These are phyloP conservation scores for Ptychobarbus kaznakovi DNA, from an alignment of 2,797 vertebrate species.

Conservation along the genomic window DNA sequence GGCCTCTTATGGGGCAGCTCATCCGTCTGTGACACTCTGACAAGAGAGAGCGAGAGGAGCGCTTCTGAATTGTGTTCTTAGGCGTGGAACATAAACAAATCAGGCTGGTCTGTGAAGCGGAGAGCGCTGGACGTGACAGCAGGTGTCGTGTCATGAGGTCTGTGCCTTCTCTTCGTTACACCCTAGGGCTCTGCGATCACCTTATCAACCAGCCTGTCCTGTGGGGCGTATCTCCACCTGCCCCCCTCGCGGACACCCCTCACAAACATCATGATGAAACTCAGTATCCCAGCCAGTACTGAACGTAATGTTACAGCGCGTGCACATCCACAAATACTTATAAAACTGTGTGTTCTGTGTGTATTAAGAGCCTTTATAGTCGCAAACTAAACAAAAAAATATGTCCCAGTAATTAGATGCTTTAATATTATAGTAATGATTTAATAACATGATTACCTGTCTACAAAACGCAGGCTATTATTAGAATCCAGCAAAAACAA, in stretches of 20 bases:
- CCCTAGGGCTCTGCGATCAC: conserved; percentile 12
- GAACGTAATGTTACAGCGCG: neutral
- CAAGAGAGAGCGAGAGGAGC: conserved; percentile 13
- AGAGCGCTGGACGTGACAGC: conserved; percentile 10
- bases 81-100: conserved; percentile 36
- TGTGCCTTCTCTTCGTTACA: conserved; percentile 31
- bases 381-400: neutral
- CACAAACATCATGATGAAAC: conserved; percentile 80
- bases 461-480: too few species aligned
- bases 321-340: neutral
- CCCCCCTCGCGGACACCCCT: conserved; percentile 1
- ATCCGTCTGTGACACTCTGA: conserved; percentile 74
- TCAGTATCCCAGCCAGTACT: neutral
- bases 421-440: neutral
- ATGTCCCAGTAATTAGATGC: neutral
- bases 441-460: neutral
- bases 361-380: neutral
- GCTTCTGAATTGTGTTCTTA: neutral
- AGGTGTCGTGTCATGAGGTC: conserved; percentile 8
- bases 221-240: neutral
- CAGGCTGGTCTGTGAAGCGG: neutral
- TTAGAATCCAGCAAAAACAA: neutral
- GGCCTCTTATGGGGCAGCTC: conserved; percentile 59
- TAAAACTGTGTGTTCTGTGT: neutral
- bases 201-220: conserved; percentile 31